Base-by-base conservation (phyloP, 2,888 invertebrate species). In the Euproctis similis region DNA sequence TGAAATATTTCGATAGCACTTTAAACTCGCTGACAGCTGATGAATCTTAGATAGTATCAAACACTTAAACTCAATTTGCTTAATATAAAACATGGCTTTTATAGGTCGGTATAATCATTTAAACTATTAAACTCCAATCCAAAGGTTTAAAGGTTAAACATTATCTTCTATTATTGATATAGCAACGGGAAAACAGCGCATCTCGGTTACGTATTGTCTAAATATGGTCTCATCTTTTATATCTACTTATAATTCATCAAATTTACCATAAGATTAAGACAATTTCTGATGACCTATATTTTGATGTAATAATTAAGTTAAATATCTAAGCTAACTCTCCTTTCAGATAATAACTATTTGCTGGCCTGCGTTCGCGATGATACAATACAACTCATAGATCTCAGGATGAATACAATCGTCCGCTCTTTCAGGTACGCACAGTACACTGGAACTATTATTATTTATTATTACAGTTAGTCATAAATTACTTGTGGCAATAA, bases 351-450 rank as follows among this genome's bases (percentile, higher is more conserved):
- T 53, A 92, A 92, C 78, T 93, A 92, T 73, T 87, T 99, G 48
- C 84, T 98, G 60, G 92, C 94, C 60, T 97, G 97, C 70, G 94
- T 96, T 29, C 87, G 98, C 54, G 98, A 98, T 74, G 97, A 98
- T 80, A 95, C 96, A 10, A 88, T 99, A 53, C 95, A 95, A 71
- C 87, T 98, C 31, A 89, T 99, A 68, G 98, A 99, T 84, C 87
- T 98, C 43, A 89, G 98, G 65, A 96, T 93, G 91, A 97, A 95
- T 82, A 92, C 94, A 74, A 93, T 97, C 38, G 89, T 96, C 39
- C 89, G 92, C 42, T 93, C 95, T 33, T 96, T 95, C 84, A 91
- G 92, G 97, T 97, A 87, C 31, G 30, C 12, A 21, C 14, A 4
- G 9, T 13, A 26, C 9, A 31, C 39, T 35, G 26, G 34, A 34